Base-by-base conservation (phyloP, 2,797 vertebrate genomes). In the Perdix hodgsoniae region DNA sequence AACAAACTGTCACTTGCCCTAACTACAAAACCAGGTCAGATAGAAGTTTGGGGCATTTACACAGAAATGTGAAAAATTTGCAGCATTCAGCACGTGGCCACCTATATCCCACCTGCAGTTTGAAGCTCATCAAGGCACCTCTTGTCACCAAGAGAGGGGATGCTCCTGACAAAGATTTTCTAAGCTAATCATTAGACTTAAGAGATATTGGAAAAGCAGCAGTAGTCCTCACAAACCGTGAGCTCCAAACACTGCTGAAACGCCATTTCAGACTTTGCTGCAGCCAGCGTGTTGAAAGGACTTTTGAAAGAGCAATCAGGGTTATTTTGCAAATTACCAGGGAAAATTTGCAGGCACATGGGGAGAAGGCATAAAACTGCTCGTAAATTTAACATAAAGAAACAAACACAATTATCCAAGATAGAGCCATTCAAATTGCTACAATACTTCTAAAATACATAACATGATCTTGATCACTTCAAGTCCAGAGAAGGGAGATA, bases 401-500 rank as follows among this genome's bases (percentile, higher is more conserved):
- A 93, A 93, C 92, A 95, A 93, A 93, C 86, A 90, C 94, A 94
- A 91, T 95, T 90, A 95, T 44, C 79, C 73, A 29, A 86, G 91
- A 35, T 83, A 77, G 76, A 94, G 57, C 61, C 75, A 77, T 56
- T 39, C 4, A 2, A 52, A 71, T 70, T 64, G 49, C 82, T 73
- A 42, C 89, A 50, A 26, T 31, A 42, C 67, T 60, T 79, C 75
- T 74, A 8, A 45, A 70, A 31, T 27, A 31, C 69, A 23, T 67
- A 64, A 29, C 11, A 6, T 26, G 52, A 82, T 56, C 72, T 74
- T 72, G 56, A 92, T 85, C 85, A 60, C 84, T 47, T 11, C n/a
- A 29, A 52, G 94, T n/a, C 87, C 57, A 14, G 76, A 4, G 76
- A 57, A 47, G 60, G 1, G 44, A 90, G 87, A 31, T 88, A 77